phyloP scores from a whole-genome alignment of 2,888 invertebrate genomes.

The Phortica magna region DNA sequence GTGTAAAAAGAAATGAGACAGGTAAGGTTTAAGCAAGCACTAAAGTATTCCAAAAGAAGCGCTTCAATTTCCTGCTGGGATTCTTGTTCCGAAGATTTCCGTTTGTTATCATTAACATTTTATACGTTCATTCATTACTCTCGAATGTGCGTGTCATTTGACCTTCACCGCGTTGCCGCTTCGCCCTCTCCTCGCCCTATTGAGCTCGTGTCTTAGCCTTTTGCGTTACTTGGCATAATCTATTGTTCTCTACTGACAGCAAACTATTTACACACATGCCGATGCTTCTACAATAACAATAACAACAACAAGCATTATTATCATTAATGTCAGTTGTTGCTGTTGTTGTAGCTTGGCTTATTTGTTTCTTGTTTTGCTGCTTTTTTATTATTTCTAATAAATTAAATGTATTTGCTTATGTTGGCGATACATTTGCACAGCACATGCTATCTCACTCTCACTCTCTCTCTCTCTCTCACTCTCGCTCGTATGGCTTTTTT shows the following conservation, averaged over 20 bases:
- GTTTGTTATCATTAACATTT: neutral
- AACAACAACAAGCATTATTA: slow-evolving; percentile 29
- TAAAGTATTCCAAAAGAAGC: no score
- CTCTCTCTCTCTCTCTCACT: neutral
- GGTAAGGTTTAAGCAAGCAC: no score
- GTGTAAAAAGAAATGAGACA: no score
- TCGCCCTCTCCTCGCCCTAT: neutral
- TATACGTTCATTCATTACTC: neutral
- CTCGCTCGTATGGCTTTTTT: neutral
- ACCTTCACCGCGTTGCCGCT: neutral
- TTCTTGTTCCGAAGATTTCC: no score
- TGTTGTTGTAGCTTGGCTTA: neutral
- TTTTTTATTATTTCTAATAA: slow-evolving; percentile 7
- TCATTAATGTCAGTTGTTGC: slow-evolving; percentile 61
- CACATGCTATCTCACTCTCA: neutral
- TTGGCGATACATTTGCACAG: neutral
- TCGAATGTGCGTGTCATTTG: slow-evolving; percentile 1
- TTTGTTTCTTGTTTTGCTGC: slow-evolving; percentile 16
- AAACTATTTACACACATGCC: neutral
- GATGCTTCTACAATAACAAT: neutral
- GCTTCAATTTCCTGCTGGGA: no score
- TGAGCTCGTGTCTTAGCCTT: no score
- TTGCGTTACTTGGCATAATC: neutral
- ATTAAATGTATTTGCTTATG: slow-evolving; percentile 17
- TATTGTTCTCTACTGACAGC: neutral